Conservation (phyloP, 2,797 vertebrate genomes). For the Diceros bicornis region DNA sequence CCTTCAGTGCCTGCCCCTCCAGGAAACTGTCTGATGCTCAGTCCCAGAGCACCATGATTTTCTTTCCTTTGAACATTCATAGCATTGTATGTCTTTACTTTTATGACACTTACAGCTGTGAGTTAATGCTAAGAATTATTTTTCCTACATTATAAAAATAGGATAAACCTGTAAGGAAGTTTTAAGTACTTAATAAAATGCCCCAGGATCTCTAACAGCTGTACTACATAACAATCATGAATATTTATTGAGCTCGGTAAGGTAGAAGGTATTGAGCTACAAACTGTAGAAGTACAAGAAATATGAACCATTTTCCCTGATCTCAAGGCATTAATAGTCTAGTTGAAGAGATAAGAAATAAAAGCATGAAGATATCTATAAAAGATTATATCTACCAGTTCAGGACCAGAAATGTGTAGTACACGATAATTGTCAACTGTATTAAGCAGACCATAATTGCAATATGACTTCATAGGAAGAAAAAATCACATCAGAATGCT, state of each 20-base stretch:
- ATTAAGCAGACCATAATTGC: background rate
- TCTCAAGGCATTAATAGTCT: background rate
- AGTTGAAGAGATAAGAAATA: background rate
- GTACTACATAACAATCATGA: background rate
- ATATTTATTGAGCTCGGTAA: background rate
- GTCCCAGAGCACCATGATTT: background rate
- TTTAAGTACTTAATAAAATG: conserved; percentile 43
- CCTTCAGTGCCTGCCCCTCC: background rate
- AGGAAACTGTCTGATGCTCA: background rate
- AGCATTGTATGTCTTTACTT: background rate
- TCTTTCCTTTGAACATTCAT: background rate
- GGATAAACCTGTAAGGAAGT: background rate
- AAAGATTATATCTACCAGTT: background rate
- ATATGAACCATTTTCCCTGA: background rate
- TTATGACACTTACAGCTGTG: background rate
- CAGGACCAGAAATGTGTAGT: background rate
- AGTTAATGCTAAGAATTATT: conserved; percentile 13
- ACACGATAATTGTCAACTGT: background rate
- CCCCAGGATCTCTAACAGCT: background rate
- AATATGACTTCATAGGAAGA: background rate
- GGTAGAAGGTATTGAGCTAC: background rate
- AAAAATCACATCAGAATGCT: background rate
- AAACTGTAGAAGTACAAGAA: background rate
- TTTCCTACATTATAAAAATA: conserved; percentile 29
- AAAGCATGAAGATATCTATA: background rate